phyloP scores from a whole-genome alignment of 2,113 vertebrate genomes.

The Pituophis catenifer region DNA sequence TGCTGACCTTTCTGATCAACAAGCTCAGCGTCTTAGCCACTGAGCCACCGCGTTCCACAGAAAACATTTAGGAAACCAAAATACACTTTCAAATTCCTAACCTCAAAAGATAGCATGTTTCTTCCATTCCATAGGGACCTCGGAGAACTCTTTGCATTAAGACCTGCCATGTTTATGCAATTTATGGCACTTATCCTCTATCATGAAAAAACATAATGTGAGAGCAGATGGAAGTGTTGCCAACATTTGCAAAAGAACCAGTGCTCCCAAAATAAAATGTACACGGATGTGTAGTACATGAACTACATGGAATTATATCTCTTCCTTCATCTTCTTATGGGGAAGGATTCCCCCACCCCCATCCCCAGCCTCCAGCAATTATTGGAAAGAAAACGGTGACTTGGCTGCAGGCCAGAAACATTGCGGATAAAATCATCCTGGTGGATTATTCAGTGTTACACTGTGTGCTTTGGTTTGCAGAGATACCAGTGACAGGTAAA shows the following conservation, averaged over 20 bases:
- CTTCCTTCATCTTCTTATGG: neutral
- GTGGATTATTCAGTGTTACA: neutral
- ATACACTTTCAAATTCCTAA: neutral
- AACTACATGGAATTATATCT: neutral
- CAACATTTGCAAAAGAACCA: neutral
- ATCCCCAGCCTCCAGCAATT: neutral
- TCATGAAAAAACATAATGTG: neutral
- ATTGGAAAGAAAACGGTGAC: constrained; percentile 9
- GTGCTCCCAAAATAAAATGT: neutral
- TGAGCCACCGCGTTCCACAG: no score
- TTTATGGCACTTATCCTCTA: neutral
- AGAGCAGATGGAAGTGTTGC: neutral
- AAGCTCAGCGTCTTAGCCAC: no score
- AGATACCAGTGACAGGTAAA: neutral
- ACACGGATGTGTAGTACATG: neutral
- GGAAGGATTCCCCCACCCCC: neutral
- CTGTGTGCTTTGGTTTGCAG: neutral
- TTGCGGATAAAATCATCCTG: neutral
- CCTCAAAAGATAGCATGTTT: neutral
- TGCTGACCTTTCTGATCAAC: no score
- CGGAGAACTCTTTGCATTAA: neutral
- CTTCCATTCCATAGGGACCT: neutral
- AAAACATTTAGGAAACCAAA: neutral
- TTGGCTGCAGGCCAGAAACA: constrained; percentile 10
- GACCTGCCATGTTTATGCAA: neutral